These are phyloP conservation scores for Egretta garzetta DNA, from an alignment of 2,113 vertebrate species.

Conservation along the genomic window DNA sequence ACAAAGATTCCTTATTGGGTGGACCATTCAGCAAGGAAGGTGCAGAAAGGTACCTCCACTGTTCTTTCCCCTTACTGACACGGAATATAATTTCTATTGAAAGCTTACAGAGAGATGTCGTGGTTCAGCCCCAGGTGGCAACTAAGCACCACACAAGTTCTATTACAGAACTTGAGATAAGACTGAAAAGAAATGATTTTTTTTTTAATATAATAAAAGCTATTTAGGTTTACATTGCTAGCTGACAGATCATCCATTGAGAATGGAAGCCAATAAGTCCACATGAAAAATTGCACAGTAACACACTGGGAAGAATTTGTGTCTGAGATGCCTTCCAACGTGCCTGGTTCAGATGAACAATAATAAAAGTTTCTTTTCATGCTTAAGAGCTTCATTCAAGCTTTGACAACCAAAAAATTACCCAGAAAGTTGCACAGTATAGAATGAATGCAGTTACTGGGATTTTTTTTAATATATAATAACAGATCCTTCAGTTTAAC, in stretches of 20 bases:
- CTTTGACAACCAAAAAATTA: conserved; percentile 5
- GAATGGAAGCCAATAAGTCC: neutral
- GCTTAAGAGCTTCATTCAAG: neutral
- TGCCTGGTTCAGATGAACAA: neutral
- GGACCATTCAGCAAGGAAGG: neutral
- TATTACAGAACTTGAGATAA: neutral
- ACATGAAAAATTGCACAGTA: neutral
- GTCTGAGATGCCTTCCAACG: neutral
- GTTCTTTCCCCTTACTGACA: neutral
- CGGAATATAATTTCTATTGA: neutral
- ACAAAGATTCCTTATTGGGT: neutral
- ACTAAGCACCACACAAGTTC: too few relatives aligned
- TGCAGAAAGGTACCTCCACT: neutral
- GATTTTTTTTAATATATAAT: neutral
- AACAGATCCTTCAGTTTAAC: neutral
- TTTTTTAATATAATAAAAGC: neutral
- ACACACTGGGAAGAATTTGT: neutral
- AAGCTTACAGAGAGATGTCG: neutral
- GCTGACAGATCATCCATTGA: neutral
- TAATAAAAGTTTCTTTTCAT: neutral
- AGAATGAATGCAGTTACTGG: neutral
- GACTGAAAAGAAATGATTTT: neutral
- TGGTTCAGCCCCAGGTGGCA: too few relatives aligned
- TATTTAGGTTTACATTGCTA: neutral
- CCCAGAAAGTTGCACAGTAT: neutral